Evolutionary conservation across 2,888 invertebrate species (phyloP).

Genomic region (Drosophila subsilvestris): DNA sequence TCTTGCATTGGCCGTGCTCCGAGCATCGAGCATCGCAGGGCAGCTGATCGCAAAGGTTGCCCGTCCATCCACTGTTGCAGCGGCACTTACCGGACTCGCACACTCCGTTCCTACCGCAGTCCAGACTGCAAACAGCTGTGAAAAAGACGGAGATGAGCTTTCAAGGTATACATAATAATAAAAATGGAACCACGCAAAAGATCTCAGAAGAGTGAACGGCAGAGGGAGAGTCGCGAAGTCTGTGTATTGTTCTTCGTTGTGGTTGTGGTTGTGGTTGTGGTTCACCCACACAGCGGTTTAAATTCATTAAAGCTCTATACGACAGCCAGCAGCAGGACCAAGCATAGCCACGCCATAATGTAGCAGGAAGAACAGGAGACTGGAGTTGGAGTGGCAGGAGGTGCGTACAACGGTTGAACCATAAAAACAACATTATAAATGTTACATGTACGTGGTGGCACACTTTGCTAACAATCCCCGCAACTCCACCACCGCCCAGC

Average conservation of each 20-base stretch:
- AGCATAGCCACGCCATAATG: conserved; percentile 3
- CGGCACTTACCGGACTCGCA: conserved; percentile 96
- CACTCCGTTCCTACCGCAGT: conserved; percentile 96
- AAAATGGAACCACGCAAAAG: background rate
- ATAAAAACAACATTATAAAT: conserved; percentile 77
- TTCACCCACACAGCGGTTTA: conserved; percentile 47
- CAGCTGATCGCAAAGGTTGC: conserved; percentile 94
- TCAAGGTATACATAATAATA: background rate
- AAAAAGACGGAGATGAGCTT: background rate
- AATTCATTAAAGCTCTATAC: conserved; percentile 60
- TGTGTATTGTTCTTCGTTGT: background rate
- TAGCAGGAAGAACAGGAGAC: background rate
- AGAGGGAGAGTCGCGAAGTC: background rate
- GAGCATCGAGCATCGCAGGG: conserved; percentile 96
- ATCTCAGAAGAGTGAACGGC: no score
- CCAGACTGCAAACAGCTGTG: conserved; percentile 94
- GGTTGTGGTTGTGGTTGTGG: no score
- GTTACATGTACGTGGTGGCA: conserved; percentile 69
- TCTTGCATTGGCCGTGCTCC: conserved; percentile 98
- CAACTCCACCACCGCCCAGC: conserved; percentile 1
- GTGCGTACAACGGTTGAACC: conserved; percentile 33
- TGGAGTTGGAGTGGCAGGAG: conserved; percentile 1
- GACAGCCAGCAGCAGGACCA: conserved; percentile 3
- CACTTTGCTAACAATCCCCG: conserved; percentile 34
- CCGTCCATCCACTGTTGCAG: conserved; percentile 97